phyloP scores from a whole-genome alignment of 2,888 invertebrate species.

The Empis stercorea region DNA sequence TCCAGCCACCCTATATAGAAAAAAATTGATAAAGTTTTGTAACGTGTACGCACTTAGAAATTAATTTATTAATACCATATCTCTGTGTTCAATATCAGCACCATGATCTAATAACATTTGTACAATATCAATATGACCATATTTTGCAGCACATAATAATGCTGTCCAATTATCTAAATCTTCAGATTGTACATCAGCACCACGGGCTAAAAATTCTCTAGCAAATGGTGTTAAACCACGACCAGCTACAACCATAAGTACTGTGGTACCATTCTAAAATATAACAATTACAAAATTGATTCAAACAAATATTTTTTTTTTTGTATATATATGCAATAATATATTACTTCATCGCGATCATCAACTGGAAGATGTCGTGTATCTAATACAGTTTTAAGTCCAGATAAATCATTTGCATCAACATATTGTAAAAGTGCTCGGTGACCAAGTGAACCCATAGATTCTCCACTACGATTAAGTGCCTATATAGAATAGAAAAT shows the following conservation, averaged over 20 bases:
- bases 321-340: background rate
- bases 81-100: constrained; percentile 73
- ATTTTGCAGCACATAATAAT: constrained; percentile 78
- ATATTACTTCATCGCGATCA: constrained; percentile 70
- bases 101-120: constrained; percentile 72
- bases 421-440: constrained; percentile 68
- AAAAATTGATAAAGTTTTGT: background rate
- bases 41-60: too few relatives aligned
- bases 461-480: constrained; percentile 70
- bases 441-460: constrained; percentile 83
- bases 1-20: constrained; percentile 77
- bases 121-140: constrained; percentile 72
- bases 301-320: too few relatives aligned
- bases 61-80: constrained; percentile 49
- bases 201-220: constrained; percentile 70
- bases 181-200: constrained; percentile 83
- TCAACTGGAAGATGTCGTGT: constrained; percentile 72
- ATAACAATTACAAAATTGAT: constrained; percentile 11
- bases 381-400: constrained; percentile 68
- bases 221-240: constrained; percentile 76
- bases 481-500: constrained; percentile 51
- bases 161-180: constrained; percentile 92
- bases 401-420: constrained; percentile 65
- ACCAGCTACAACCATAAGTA: constrained; percentile 82
- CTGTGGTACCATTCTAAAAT: constrained; percentile 77